Percentiles rank a stretch among this genome's conserved stretches.
These are phyloP conservation scores for Lordiphosa andalusiaca DNA, from an alignment of 2,888 invertebrate species.

Conservation along the genomic window DNA sequence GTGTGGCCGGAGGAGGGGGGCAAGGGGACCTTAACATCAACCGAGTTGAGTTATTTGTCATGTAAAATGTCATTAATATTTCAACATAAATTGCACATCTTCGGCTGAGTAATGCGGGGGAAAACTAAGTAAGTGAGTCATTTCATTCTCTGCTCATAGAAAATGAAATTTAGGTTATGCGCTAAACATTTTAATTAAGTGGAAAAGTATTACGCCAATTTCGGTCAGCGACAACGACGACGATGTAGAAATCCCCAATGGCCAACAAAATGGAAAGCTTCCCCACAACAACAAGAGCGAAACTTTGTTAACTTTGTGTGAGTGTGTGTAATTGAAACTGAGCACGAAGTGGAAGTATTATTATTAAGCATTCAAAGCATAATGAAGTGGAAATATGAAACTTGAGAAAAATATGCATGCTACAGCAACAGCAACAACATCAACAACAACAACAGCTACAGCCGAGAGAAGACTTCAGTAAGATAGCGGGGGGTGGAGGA, in stretches of 20 bases:
- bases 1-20: slow-evolving; percentile 43
- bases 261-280: slow-evolving; percentile 70
- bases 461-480: slow-evolving; percentile 1
- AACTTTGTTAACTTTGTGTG: slow-evolving; percentile 45
- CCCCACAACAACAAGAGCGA: slow-evolving; percentile 58
- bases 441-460: not conserved
- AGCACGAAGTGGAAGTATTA: slow-evolving; percentile 72
- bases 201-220: slow-evolving; percentile 72
- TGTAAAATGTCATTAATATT: slow-evolving; percentile 60
- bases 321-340: slow-evolving; percentile 63
- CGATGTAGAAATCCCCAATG: slow-evolving; percentile 64
- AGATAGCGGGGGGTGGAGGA: slow-evolving; percentile 1
- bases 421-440: not conserved
- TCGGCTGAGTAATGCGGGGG: not conserved
- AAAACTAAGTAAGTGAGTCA: slow-evolving; percentile 5
- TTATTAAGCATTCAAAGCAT: slow-evolving; percentile 74
- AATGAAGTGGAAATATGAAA: slow-evolving; percentile 72
- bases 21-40: not conserved
- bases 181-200: slow-evolving; percentile 73
- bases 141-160: slow-evolving; percentile 21
- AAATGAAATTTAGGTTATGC: slow-evolving; percentile 72
- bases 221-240: slow-evolving; percentile 39
- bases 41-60: slow-evolving; percentile 21
- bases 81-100: slow-evolving; percentile 43
- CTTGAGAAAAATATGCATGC: slow-evolving; percentile 45